phyloP scores from a whole-genome alignment of 2,888 invertebrate species.

The Torymus aiolomorphi region DNA sequence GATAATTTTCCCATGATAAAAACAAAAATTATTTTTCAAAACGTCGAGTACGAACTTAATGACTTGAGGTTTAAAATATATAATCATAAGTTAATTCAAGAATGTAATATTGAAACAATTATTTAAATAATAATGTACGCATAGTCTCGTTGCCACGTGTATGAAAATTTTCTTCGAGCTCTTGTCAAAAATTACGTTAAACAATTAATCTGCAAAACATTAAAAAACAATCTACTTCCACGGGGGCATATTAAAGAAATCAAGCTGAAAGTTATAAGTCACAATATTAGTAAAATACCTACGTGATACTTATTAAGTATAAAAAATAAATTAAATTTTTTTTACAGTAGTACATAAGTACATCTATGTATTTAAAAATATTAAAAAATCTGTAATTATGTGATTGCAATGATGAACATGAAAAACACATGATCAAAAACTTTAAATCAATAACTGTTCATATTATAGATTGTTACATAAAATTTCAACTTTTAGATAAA shows the following conservation, averaged over 20 bases:
- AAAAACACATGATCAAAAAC: slow-evolving; percentile 11
- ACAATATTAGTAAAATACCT: slow-evolving; percentile 24
- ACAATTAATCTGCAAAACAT: slow-evolving; percentile 55
- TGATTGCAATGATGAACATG: slow-evolving; percentile 11
- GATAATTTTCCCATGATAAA: too few species aligned
- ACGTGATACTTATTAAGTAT: background rate
- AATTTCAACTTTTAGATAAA: slow-evolving; percentile 9
- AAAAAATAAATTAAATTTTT: slow-evolving; percentile 23
- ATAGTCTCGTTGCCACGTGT: too few species aligned
- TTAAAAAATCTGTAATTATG: slow-evolving; percentile 14
- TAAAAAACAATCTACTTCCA: slow-evolving; percentile 66
- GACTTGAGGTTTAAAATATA: too few species aligned
- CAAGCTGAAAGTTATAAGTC: slow-evolving; percentile 65
- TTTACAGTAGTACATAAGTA: slow-evolving; percentile 26
- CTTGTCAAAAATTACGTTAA: slow-evolving; percentile 40
- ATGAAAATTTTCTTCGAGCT: slow-evolving; percentile 33
- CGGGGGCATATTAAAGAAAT: slow-evolving; percentile 69
- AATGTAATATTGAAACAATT: too few species aligned
- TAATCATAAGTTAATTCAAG: too few species aligned
- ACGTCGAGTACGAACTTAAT: too few species aligned
- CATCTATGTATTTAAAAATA: slow-evolving; percentile 44
- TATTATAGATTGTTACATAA: slow-evolving; percentile 12
- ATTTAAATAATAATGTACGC: too few species aligned
- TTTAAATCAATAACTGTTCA: slow-evolving; percentile 3
- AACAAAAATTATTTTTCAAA: too few species aligned